Evolutionary conservation across 2,113 vertebrate genomes (phyloP), one percentile per base, ranked within the genome.

Genomic region (Nycticryphes semicollaris): DNA sequence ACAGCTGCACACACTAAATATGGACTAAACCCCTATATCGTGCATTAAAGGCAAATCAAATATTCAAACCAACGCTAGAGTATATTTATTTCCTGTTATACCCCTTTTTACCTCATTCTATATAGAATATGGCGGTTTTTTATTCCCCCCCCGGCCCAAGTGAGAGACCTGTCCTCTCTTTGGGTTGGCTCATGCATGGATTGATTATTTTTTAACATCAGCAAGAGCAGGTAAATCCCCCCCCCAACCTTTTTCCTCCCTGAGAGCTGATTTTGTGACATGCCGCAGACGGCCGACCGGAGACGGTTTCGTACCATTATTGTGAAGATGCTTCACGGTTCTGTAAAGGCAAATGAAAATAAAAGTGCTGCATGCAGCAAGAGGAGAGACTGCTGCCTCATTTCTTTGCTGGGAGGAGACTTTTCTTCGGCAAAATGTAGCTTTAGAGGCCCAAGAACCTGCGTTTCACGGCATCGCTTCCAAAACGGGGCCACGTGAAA

Each of bases 311-410:
- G 98, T 98, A 98, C 98, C 89, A 97, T 98, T 70, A 96, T 94
- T 96, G 97, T 95, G 93, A 96, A 97, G 97, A 95, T 86, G 97
- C 98, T 98, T 98, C 97, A 97, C 87, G 19, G 96, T 93, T 95
- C 96, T 98, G 98, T 97, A 97, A 94, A 98, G 98, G 98, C 47
- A 78, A 85, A 68, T 16, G 97, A 82, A 85, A 99, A 99, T 98
- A 98, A 99, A 98, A 93, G 98, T 84, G 97, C 98, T 98, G 99
- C 99, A 98, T 98, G 98, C 98, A 98, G 98, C 98, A 97, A 95
- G 60, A 84, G 56, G 0, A 35, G 43, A 63, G 31, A 7, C 12
- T 3, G 33, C 20, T 8, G 31, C 9, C 35, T 64, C 10, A 19
- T 23, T 0, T 12, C 60, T 31, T 41, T 21, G 2, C 27, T 5